Base-by-base conservation (phyloP, 2,113 vertebrate species). In the Sarotherodon lohbergeri region DNA sequence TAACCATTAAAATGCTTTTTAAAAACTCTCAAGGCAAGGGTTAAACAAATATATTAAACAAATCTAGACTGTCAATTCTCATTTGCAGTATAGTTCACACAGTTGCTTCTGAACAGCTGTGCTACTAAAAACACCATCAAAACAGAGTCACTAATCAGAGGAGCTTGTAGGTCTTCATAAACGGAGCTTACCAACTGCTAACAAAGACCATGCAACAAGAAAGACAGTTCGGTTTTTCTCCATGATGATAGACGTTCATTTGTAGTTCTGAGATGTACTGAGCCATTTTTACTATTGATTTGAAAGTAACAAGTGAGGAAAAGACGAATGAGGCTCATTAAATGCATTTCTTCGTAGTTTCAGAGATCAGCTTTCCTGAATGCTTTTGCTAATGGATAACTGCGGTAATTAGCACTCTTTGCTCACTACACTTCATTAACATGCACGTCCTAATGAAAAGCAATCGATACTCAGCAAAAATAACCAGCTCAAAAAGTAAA, bases 371-470 rank as follows among this genome's bases (percentile, higher is more conserved):
- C 46, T 78, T 52, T 34, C 73, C 46, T 34, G 27, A 78, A 78
- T 78, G 73, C 73, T 12, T 78, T 78, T 50, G 73, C 46, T 52
- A 52, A 78, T 50, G 27, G 46, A 78, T 32, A 9, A 29, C 71
- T 76, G 71, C 4, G 27, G 27, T 34, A 52, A 78, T 78, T 78
- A 50, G 24, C 71, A 1, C 71, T 32, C 16, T 32, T 50, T 76
- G 24, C 71, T 78, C 71, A 78, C 71, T 8, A n/a, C 2, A 78
- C 73, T 78, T 52, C 46, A 52, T 78, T 34, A 52, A 78, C 73
- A 78, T 34, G 46, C 6, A 34, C 11, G 3, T 78, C 27, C 10
- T 78, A n/a, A 52, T 52, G 46, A 78, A 34, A 78, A 78, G 16
- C 17, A 52, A 52, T 78, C 46, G 1, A 52, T 78, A 34, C 14